Evolutionary conservation across 1,140 invertebrate species (phyloP).

Genomic region (Ceratina japonica): DNA sequence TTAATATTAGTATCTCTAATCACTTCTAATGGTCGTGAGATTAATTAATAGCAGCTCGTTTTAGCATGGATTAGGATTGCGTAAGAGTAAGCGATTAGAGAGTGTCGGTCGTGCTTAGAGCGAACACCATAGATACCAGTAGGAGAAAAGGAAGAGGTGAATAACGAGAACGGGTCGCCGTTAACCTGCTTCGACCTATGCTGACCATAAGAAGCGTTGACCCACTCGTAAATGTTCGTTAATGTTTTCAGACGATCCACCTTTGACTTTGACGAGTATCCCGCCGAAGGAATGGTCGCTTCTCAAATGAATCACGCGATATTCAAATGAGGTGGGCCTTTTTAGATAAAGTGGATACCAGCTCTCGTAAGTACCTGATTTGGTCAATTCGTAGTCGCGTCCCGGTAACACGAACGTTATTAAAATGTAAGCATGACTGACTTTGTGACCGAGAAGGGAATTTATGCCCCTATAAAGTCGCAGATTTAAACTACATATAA

Average conservation of each 20-base stretch:
- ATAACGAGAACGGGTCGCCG: slow-evolving; percentile 2
- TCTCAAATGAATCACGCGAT: neutral
- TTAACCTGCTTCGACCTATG: slow-evolving; percentile 1
- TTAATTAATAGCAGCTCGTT: no score
- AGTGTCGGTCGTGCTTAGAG: neutral
- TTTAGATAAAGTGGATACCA: neutral
- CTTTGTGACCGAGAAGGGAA: no score
- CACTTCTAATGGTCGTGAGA: no score
- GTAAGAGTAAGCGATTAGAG: neutral
- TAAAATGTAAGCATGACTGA: no score
- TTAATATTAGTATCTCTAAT: no score
- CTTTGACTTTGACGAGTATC: slow-evolving; percentile 6
- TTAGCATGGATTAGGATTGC: neutral
- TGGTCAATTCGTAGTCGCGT: no score
- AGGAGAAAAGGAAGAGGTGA: neutral
- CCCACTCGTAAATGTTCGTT: slow-evolving; percentile 13
- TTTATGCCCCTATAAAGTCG: no score
- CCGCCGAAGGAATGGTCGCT: neutral
- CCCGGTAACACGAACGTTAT: no score
- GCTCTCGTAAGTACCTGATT: no score
- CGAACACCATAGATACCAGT: no score
- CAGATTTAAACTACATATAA: no score
- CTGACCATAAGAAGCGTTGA: slow-evolving; percentile 8
- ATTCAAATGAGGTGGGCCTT: neutral
- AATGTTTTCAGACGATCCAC: neutral